A percentile compares a stretch with the other conserved stretches of the same genome.
These are phyloP conservation scores for Apaloderma vittatum DNA, from an alignment of 2,113 vertebrate species.

Conservation along the genomic window DNA sequence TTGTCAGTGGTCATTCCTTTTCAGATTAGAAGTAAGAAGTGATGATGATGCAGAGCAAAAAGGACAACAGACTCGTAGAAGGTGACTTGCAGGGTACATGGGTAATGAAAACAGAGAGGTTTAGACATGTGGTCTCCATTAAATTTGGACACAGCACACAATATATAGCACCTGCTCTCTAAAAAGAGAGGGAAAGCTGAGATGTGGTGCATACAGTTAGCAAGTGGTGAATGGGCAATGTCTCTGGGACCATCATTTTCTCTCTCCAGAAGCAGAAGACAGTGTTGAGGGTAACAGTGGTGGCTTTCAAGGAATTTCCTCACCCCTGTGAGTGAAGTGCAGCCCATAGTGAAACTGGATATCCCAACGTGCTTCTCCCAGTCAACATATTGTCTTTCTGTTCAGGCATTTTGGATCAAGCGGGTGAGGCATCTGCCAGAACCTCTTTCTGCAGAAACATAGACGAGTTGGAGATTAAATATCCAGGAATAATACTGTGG, in stretches of 20 bases:
- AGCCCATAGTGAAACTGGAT: not conserved
- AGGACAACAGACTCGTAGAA: not conserved
- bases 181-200: not conserved
- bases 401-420: not conserved
- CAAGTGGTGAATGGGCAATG: not conserved
- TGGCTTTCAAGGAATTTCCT: not conserved
- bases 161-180: not conserved
- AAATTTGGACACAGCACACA: not conserved
- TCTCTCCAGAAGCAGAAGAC: not conserved
- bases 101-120: not conserved
- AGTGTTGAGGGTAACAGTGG: not conserved
- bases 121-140: not conserved
- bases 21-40: not conserved
- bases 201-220: not conserved
- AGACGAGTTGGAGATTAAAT: not conserved
- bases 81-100: not conserved
- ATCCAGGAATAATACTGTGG: not conserved
- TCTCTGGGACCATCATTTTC: not conserved
- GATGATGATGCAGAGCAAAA: not conserved
- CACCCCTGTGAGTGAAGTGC: not conserved
- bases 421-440: not conserved
- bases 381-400: not conserved
- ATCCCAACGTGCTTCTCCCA: not conserved
- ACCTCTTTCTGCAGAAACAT: not conserved
- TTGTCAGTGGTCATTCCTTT: not conserved